Evolutionary conservation across 2,797 vertebrate genomes (phyloP), one percentile per base, ranked within the genome.

Genomic region (Hippopotamyrus pictus): DNA sequence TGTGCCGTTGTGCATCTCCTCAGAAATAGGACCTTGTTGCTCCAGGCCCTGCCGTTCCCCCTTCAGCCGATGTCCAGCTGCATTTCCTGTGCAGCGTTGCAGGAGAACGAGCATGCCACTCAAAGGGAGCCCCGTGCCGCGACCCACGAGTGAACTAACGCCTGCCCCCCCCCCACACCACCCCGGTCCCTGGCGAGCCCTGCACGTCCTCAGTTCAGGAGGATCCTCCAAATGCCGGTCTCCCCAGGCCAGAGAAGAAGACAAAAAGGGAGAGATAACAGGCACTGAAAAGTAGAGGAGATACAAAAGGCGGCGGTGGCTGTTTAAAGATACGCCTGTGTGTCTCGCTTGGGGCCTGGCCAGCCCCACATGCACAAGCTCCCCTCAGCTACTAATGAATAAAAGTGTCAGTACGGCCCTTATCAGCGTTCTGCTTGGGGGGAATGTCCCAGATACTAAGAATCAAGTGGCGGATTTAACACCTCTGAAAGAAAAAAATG

Each of bases 361-460:
- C 93, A 94, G 92, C 91, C 91, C 90, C 92, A 82, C 90, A 89
- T 93, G 92, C 90, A 92, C 54, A 44, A 92, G 90, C 92, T 95
- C 92, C 90, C 89, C 88, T 89, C 94, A 94, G 92, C 92, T 94
- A 93, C 94, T 96, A 95, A 96, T 96, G 95, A 96, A 95, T 94
- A 93, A 93, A 93, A 92, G 93, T 96, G 95, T 96, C 94, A 95
- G 92, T 93, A 91, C 91, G 91, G 90, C 93, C 94, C 92, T 93
- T 92, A 92, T 90, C 93, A 93, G 90, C 86, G 85, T 93, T 93
- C 93, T 94, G 93, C 93, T 92, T 93, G 95, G 94, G 95, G 94
- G 96, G 92, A 62, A 33, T 19, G 22, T 73, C 88, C 22, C 46
- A 53, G 57, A 84, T 65, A 33, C 44, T 19, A 19, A 53, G 82